A percentile compares a stretch with the other conserved stretches of the same genome.
Evolutionary conservation across 2,888 invertebrate species (phyloP).

Genomic region (Cosmia pyralina): DNA sequence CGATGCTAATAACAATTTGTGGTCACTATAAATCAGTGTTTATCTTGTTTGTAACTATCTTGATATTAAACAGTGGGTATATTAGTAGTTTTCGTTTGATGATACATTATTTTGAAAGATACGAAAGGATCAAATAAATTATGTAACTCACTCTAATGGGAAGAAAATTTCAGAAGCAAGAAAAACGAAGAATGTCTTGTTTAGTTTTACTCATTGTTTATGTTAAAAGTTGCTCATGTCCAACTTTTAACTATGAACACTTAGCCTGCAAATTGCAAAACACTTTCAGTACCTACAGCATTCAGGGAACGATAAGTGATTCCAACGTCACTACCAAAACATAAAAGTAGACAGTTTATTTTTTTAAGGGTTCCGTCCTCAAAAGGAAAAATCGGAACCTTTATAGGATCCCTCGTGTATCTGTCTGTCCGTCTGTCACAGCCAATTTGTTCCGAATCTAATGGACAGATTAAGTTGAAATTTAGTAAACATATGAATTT

Average conservation of each 20-base stretch:
- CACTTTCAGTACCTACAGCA: conserved; percentile 1
- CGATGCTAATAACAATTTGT: conserved; percentile 55
- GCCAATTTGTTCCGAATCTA: too few species aligned
- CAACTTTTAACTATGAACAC: conserved; percentile 21
- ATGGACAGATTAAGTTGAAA: too few species aligned
- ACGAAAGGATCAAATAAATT: not conserved
- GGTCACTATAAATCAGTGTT: conserved; percentile 56
- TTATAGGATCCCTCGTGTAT: too few species aligned
- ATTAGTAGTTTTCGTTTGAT: conserved; percentile 6
- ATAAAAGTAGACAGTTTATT: conserved; percentile 4
- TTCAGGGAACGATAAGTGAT: conserved; percentile 8
- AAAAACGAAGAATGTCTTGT: not conserved
- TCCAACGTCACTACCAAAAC: not conserved
- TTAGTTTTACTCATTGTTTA: conserved; percentile 18
- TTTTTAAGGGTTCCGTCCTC: not conserved
- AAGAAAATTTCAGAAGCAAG: not conserved
- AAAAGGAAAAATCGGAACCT: too few species aligned
- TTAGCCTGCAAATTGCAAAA: conserved; percentile 23
- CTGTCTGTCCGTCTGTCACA: too few species aligned
- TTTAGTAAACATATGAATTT: too few species aligned
- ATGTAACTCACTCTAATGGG: not conserved
- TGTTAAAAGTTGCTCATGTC: not conserved
- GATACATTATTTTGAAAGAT: not conserved
- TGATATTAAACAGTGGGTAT: conserved; percentile 17
- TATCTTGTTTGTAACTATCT: conserved; percentile 53